These are phyloP conservation scores for Oceanites oceanicus DNA, from an alignment of 2,113 vertebrate species.

Conservation along the genomic window DNA sequence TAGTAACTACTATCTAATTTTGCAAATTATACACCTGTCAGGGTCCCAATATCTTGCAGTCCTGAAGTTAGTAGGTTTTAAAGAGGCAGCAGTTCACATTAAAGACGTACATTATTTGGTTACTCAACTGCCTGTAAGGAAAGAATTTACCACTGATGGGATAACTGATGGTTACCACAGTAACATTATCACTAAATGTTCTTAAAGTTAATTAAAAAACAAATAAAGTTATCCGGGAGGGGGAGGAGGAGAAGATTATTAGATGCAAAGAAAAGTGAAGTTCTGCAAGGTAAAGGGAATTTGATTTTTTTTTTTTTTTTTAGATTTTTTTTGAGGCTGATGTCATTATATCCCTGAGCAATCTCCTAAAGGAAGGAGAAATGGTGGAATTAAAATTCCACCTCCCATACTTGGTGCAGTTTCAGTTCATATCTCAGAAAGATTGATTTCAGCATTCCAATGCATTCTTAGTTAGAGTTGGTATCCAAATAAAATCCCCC, in stretches of 20 bases:
- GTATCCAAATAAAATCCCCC: background rate
- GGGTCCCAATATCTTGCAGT: background rate
- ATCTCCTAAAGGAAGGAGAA: background rate
- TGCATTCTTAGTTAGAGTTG: background rate
- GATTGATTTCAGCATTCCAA: background rate
- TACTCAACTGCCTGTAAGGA: background rate
- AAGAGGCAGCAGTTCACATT: background rate
- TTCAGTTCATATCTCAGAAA: background rate
- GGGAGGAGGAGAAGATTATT: background rate
- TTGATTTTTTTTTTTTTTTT: background rate
- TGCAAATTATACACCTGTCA: background rate
- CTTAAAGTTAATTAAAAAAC: background rate
- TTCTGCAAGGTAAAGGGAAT: background rate
- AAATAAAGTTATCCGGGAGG: background rate
- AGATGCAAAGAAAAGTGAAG: background rate
- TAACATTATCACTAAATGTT: background rate
- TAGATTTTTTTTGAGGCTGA: background rate
- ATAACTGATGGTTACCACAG: background rate
- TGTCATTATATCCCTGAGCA: background rate
- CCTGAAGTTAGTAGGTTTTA: background rate
- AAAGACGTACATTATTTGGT: background rate
- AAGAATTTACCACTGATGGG: background rate
- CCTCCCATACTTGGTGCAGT: background rate
- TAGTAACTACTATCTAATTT: background rate
- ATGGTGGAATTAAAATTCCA: background rate